A percentile compares a stretch with the other conserved stretches of the same genome.
phyloP scores from a whole-genome alignment of 2,888 invertebrate genomes.

The Exephanes ischioxanthus region DNA sequence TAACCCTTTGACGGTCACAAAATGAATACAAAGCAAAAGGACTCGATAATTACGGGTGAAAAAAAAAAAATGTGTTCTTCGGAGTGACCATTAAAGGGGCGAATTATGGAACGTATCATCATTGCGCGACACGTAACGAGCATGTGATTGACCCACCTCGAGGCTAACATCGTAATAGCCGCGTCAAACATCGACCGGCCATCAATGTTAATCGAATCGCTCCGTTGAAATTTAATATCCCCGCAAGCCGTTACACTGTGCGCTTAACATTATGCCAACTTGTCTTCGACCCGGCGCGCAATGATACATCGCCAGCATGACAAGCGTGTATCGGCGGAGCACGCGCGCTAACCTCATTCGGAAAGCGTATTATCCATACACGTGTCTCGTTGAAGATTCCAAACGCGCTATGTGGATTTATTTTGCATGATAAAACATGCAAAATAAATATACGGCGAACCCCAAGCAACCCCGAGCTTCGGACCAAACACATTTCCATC shows the following conservation, averaged over 20 bases:
- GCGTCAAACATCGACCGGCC: background rate
- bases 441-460: constrained; percentile 10
- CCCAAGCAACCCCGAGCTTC: background rate
- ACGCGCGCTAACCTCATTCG: background rate
- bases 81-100: background rate
- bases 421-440: constrained; percentile 33
- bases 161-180: background rate
- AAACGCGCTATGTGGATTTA: constrained; percentile 21
- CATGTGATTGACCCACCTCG: background rate
- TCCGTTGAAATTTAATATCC: background rate
- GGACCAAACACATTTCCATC: constrained; percentile 16
- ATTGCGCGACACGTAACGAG: background rate
- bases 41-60: background rate
- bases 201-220: background rate
- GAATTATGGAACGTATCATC: background rate
- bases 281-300: background rate
- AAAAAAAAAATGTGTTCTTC: background rate
- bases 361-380: background rate
- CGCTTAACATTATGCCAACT: background rate
- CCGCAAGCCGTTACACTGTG: background rate
- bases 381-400: constrained; percentile 10
- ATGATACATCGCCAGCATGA: background rate
- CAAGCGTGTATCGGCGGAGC: background rate
- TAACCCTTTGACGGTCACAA: no score
- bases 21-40: background rate